Percentiles rank a stretch among this genome's conserved stretches.
phyloP scores from a whole-genome alignment of 2,113 vertebrate species.

The Tonatia bakeri region DNA sequence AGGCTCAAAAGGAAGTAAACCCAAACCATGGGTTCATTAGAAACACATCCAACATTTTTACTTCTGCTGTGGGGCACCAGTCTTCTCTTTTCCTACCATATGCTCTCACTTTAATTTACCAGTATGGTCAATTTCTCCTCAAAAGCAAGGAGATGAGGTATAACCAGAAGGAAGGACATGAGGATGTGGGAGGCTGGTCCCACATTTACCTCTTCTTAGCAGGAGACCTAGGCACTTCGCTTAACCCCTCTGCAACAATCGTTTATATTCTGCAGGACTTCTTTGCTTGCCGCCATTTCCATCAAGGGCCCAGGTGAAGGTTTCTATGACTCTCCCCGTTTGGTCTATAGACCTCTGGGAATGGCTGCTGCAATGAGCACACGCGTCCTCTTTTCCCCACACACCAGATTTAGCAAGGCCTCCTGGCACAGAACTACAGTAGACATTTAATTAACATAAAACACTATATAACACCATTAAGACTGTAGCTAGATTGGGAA shows the following conservation, averaged over 20 bases:
- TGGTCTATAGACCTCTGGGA: neutral
- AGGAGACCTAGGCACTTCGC: neutral
- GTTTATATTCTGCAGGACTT: neutral
- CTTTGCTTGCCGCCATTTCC: neutral
- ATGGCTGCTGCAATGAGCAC: neutral
- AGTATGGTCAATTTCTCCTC: neutral
- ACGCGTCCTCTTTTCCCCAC: conserved; percentile 24
- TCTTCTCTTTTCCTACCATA: neutral
- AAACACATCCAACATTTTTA: neutral
- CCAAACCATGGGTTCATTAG: neutral
- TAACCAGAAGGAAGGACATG: neutral
- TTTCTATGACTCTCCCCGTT: neutral
- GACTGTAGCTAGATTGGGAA: conserved; percentile 63
- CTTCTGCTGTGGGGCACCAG: neutral
- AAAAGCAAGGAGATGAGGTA: neutral
- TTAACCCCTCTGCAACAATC: neutral
- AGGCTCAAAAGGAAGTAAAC: neutral
- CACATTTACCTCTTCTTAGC: neutral
- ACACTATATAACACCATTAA: conserved; percentile 65
- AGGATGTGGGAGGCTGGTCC: neutral
- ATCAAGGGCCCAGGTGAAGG: neutral
- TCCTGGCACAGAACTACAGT: conserved; percentile 60
- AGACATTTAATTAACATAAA: conserved; percentile 76
- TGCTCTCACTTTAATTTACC: neutral
- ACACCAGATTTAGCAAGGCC: conserved; percentile 25